phyloP scores from a whole-genome alignment of 2,797 vertebrate species.

The Mus caroli region DNA sequence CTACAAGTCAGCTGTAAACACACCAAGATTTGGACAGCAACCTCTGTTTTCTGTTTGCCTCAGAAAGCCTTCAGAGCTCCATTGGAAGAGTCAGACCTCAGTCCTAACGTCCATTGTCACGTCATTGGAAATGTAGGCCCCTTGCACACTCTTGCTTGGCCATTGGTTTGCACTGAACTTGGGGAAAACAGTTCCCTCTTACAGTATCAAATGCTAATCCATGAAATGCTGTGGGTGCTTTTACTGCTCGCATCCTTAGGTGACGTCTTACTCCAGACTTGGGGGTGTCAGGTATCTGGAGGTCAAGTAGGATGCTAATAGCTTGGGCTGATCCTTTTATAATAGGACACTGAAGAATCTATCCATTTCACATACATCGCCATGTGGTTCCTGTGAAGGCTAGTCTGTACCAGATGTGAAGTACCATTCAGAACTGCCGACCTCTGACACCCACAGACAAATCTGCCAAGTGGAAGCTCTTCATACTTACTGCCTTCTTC shows the following conservation, averaged over 20 bases:
- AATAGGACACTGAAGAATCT: constrained; percentile 87
- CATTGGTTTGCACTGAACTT: constrained; percentile 54
- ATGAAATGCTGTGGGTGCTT: constrained; percentile 79
- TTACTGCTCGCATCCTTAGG: constrained; percentile 80
- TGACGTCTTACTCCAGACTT: constrained; percentile 79
- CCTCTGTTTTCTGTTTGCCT: constrained; percentile 19
- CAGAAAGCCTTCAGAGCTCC: not conserved
- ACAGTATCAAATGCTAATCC: constrained; percentile 78
- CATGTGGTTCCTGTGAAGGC: constrained; percentile 87
- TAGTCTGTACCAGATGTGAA: constrained; percentile 86
- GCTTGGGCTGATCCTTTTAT: constrained; percentile 87
- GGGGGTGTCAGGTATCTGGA: constrained; percentile 82
- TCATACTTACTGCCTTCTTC: constrained; percentile 82
- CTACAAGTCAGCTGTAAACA: constrained; percentile 4
- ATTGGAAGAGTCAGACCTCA: not conserved
- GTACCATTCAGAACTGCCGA: constrained; percentile 86
- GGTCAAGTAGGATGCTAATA: constrained; percentile 88
- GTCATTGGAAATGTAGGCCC: not conserved
- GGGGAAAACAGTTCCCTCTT: constrained; percentile 72
- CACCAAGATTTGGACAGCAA: not conserved
- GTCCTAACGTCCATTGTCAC: not conserved
- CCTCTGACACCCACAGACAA: constrained; percentile 87
- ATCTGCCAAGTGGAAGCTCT: constrained; percentile 85
- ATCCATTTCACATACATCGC: constrained; percentile 87
- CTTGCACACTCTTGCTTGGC: not conserved